Evolutionary conservation across 2,888 invertebrate genomes (phyloP).

Genomic region (Teinopalpus imperialis): DNA sequence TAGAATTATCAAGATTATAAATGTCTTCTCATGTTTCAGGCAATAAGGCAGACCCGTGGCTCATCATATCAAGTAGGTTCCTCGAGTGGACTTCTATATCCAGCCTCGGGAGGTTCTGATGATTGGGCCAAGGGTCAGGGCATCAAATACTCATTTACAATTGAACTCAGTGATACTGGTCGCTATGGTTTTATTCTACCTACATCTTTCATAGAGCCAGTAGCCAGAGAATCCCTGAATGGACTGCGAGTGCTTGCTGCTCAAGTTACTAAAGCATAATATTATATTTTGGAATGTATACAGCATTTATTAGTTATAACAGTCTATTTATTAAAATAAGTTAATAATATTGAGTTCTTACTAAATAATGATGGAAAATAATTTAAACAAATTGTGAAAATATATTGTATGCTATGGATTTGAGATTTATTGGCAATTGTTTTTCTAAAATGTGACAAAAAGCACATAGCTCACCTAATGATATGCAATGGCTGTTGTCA

Average conservation of each 20-base stretch:
- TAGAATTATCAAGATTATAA: no score
- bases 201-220: constrained; percentile 87
- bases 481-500: no score
- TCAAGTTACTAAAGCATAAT: constrained; percentile 38
- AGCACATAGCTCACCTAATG: no score
- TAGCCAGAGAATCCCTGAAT: constrained; percentile 88
- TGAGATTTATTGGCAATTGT: no score
- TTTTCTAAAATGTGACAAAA: no score
- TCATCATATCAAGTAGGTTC: constrained; percentile 88
- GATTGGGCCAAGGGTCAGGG: constrained; percentile 95
- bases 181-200: constrained; percentile 94
- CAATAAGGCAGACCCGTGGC: constrained; percentile 83
- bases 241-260: constrained; percentile 84
- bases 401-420: no score
- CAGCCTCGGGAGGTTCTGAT: constrained; percentile 91
- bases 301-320: constrained; percentile 25
- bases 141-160: constrained; percentile 94
- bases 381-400: no score
- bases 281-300: constrained; percentile 14
- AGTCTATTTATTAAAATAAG: constrained; percentile 7
- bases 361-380: neutral
- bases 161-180: constrained; percentile 94
- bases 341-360: neutral
- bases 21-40: no score
- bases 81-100: constrained; percentile 89